Evolutionary conservation across 2,888 invertebrate species (phyloP).

Genomic region (Podotricha telesiphe): DNA sequence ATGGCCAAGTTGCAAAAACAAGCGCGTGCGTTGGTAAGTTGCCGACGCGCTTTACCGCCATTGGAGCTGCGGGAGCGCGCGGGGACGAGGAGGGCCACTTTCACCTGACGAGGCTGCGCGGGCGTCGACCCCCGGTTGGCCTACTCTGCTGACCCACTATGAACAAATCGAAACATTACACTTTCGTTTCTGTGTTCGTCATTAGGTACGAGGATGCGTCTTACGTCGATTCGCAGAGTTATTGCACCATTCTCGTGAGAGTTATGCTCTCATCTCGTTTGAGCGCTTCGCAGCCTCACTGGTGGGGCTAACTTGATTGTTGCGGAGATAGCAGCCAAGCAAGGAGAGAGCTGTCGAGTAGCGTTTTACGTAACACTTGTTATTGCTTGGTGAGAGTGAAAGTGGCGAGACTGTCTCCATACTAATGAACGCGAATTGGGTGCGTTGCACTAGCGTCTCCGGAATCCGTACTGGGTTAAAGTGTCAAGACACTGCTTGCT

Average conservation of each 20-base stretch:
- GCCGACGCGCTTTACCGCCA: slow-evolving; percentile 64
- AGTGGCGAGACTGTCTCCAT: slow-evolving; percentile 78
- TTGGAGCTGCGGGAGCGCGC: slow-evolving; percentile 57
- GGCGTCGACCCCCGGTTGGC: slow-evolving; percentile 79
- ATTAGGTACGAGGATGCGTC: slow-evolving; percentile 76
- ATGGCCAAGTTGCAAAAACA: slow-evolving; percentile 83
- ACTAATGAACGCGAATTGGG: slow-evolving; percentile 75
- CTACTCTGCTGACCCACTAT: slow-evolving; percentile 82
- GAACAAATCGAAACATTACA: slow-evolving; percentile 76
- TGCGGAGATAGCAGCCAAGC: slow-evolving; percentile 59
- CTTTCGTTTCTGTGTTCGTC: slow-evolving; percentile 79
- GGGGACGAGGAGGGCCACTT: slow-evolving; percentile 73
- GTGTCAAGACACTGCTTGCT: slow-evolving; percentile 64
- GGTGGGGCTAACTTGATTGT: slow-evolving; percentile 40
- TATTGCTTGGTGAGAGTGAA: slow-evolving; percentile 76
- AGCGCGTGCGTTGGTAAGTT: slow-evolving; percentile 75
- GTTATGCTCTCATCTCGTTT: slow-evolving; percentile 51
- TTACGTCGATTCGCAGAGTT: slow-evolving; percentile 55
- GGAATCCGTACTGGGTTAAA: slow-evolving; percentile 73
- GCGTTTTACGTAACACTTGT: slow-evolving; percentile 77
- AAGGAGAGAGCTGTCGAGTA: slow-evolving; percentile 67
- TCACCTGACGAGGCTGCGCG: slow-evolving; percentile 82
- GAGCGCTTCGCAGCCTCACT: slow-evolving; percentile 46
- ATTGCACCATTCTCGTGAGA: slow-evolving; percentile 58
- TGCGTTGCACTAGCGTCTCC: slow-evolving; percentile 62